These are phyloP conservation scores for Ostrea edulis DNA, from an alignment of 1,140 invertebrate species.

Conservation along the genomic window DNA sequence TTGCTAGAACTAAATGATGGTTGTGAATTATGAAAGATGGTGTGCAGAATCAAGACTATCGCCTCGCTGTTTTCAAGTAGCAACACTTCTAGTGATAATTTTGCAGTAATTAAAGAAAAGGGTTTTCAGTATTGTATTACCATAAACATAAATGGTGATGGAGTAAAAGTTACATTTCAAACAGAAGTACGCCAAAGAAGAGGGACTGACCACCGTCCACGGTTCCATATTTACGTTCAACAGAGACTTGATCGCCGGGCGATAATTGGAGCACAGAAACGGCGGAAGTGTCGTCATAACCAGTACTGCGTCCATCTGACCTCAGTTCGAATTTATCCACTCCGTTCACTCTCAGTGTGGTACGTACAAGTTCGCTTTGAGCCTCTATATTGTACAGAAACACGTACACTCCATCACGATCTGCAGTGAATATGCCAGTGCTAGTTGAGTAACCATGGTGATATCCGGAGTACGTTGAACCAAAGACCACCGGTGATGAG, in stretches of 20 bases:
- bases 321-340: conserved; percentile 1
- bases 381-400: conserved; percentile 1
- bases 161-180: not conserved
- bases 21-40: too few species aligned
- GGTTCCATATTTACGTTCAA: not conserved
- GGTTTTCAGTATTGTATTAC: not conserved
- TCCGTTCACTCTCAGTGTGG: not conserved
- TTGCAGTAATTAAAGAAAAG: not conserved
- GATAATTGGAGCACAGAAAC: not conserved
- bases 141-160: not conserved
- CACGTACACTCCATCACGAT: not conserved
- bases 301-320: not conserved
- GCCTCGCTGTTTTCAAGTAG: too few species aligned
- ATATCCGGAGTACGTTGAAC: not conserved
- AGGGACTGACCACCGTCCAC: not conserved
- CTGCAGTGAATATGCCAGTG: not conserved
- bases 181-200: not conserved
- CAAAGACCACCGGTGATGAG: not conserved
- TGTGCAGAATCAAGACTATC: too few species aligned
- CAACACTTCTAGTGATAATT: too few species aligned
- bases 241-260: not conserved
- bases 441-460: not conserved
- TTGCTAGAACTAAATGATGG: too few species aligned
- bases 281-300: conserved; percentile 22
- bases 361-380: not conserved